phyloP scores from a whole-genome alignment of 2,888 invertebrate genomes.

The Spicauda simplicius region DNA sequence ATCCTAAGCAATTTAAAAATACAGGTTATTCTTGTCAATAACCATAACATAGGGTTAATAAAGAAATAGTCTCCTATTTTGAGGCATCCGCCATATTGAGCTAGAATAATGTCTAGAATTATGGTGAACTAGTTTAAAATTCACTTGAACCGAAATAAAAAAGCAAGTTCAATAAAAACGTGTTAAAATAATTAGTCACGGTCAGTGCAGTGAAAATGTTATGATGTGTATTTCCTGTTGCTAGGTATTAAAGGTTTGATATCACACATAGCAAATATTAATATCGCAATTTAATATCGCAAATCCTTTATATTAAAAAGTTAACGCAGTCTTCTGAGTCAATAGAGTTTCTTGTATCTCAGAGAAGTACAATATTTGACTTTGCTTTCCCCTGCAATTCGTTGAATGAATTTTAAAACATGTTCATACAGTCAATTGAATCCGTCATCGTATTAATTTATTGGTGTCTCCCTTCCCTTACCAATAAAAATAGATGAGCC shows the following conservation, averaged over 20 bases:
- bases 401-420: slow-evolving; percentile 66
- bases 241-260: not conserved
- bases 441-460: slow-evolving; percentile 76
- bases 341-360: slow-evolving; percentile 14
- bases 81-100: too few relatives aligned
- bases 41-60: too few relatives aligned
- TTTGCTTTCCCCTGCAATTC: slow-evolving; percentile 27
- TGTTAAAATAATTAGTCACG: too few relatives aligned
- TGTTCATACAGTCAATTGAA: slow-evolving; percentile 67
- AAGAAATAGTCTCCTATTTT: too few relatives aligned
- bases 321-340: slow-evolving; percentile 16
- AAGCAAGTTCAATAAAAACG: too few relatives aligned
- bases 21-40: too few relatives aligned
- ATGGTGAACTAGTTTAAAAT: too few relatives aligned
- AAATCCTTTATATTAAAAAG: slow-evolving; percentile 18
- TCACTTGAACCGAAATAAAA: too few relatives aligned
- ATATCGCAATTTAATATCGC: slow-evolving; percentile 14
- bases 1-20: too few relatives aligned
- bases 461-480: slow-evolving; percentile 58
- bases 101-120: too few relatives aligned
- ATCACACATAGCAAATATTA: slow-evolving; percentile 10
- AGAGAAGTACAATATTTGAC: slow-evolving; percentile 22
- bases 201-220: too few relatives aligned
- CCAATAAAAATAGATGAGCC: slow-evolving; percentile 80
- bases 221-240: too few relatives aligned